These are phyloP conservation scores for Aurelia aurita DNA, from an alignment of 30 jellyfish, hydroid and myxozoan species.

Conservation along the genomic window DNA sequence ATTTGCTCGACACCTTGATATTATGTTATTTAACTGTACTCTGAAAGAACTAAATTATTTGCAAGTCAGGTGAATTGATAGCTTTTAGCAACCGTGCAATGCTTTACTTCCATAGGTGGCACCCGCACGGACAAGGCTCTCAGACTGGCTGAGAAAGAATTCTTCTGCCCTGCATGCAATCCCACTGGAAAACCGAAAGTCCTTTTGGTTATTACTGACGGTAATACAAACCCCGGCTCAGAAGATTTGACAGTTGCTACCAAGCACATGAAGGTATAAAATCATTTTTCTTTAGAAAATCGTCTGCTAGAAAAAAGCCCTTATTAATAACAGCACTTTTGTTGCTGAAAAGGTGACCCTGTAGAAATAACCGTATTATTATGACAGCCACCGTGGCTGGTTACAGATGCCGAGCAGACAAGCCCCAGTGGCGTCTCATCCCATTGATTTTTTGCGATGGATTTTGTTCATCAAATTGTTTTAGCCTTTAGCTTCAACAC, in stretches of 20 bases:
- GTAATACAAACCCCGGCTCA: slow-evolving; percentile 62
- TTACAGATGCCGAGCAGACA: no score
- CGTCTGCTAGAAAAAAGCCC: background rate
- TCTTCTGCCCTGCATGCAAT: slow-evolving; percentile 83
- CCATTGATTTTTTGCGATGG: no score
- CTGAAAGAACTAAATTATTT: no score
- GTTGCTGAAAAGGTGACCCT: no score
- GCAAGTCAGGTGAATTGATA: no score
- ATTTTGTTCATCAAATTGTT: no score
- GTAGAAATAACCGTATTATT: no score
- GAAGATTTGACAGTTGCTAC: slow-evolving; percentile 64
- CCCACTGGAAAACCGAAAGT: slow-evolving; percentile 73
- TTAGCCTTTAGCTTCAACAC: no score
- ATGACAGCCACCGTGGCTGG: no score
- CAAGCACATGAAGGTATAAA: slow-evolving; percentile 72
- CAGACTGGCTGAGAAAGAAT: slow-evolving; percentile 49
- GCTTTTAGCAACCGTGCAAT: background rate
- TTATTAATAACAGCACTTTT: background rate
- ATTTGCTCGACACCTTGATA: no score
- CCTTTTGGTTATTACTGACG: slow-evolving; percentile 89
- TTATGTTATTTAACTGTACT: no score
- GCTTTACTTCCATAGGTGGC: slow-evolving; percentile 52
- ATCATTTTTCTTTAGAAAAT: background rate
- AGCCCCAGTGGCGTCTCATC: no score
- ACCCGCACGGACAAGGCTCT: slow-evolving; percentile 81